Base-by-base conservation (phyloP, 2,113 vertebrate genomes). In the Alexandromys fortis region DNA sequence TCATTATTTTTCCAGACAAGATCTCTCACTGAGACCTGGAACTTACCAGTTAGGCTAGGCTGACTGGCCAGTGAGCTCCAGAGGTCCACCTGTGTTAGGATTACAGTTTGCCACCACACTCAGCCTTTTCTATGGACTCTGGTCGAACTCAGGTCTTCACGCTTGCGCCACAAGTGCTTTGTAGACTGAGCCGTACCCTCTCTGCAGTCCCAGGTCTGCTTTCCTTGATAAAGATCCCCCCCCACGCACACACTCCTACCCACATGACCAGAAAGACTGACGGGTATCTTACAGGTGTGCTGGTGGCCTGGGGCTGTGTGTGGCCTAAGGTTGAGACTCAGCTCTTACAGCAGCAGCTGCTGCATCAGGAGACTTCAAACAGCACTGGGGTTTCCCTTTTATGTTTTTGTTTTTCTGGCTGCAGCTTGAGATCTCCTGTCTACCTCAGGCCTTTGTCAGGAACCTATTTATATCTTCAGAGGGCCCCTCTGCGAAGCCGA, bases 351-450 rank as follows among this genome's bases (percentile, higher is more conserved):
- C 52, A 70, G 67, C 81, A 55, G 58, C 92, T 94, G 55, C 85
- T 95, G 33, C 68, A 95, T 83, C 55, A 91, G 13, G 26, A 95
- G 30, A 49, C 52, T 97, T 87, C 42, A 65, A 79, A 12, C 9
- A 89, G 93, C 58, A 68, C 61, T 45, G 95, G 55, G 45, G 77
- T 93, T 85, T 47, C 90, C 21, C 73, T 79, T 94, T 73, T 89
- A 72, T 42, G 81, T 95, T 86, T 94, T 90, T 97, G 52, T 91
- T 95, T 91, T 85, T 81, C 91, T 94, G 79, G 78, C 11, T 79
- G 73, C 16, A 83, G 49, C 65, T 95, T 96, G 67, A 61, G 72
- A 86, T 94, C 75, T 89, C 61, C 73, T 61, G 83, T 94, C 77
- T 92, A 63, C n/a, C 63, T 28, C 33, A 87, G 58, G 26, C 79